Conservation (phyloP, 1,140 invertebrate genomes). For the Pogonognathellus flavescens region DNA sequence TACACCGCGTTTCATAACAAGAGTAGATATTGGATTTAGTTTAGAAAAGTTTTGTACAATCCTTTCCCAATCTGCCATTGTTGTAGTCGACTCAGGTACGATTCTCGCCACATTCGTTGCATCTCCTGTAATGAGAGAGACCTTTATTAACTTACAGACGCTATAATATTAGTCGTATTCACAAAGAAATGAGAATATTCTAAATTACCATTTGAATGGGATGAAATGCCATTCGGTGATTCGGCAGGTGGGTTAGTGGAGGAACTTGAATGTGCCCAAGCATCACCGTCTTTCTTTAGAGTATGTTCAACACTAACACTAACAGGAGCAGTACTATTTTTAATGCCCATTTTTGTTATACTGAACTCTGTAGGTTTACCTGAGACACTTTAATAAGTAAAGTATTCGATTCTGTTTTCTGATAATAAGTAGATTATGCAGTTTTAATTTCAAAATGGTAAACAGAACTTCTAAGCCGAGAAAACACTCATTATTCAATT, state of each 20-base stretch:
- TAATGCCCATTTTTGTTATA: slow-evolving; percentile 24
- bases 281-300: background rate
- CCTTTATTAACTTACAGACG: too few relatives aligned
- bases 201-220: background rate
- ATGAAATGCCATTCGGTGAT: background rate
- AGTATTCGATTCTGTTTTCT: background rate
- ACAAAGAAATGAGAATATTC: background rate
- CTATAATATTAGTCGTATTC: too few relatives aligned
- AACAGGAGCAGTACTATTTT: slow-evolving; percentile 19
- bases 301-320: background rate
- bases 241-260: background rate
- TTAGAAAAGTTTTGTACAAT: background rate
- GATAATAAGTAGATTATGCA: background rate
- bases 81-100: too few relatives aligned
- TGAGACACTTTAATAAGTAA: background rate
- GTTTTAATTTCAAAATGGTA: background rate
- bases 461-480: background rate
- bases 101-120: background rate
- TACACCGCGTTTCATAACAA: too few relatives aligned
- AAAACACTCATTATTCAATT: too few relatives aligned
- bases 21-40: background rate
- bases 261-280: background rate
- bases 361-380: background rate
- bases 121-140: background rate
- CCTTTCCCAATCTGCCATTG: background rate